Base-by-base conservation (phyloP, 1,140 invertebrate genomes). In the Diorhabda sublineata region DNA sequence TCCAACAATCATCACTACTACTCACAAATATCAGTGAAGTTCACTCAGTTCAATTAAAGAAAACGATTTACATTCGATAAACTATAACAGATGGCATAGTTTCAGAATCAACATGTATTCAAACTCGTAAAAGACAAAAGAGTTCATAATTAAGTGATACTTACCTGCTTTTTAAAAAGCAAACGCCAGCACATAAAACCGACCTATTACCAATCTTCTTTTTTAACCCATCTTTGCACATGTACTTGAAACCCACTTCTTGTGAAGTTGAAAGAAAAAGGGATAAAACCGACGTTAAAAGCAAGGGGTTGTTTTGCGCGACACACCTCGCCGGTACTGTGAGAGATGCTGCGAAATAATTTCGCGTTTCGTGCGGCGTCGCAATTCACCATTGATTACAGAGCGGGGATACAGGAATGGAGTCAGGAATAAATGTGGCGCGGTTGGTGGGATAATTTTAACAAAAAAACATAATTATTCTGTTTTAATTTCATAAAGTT, bases 321-420 rank as follows among this genome's bases (percentile, higher is more conserved):
- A 73, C 71, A 73, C 71, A 73, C 71, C 71, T 73, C 69, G 58
- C 47, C 64, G 64, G 9, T 65, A 65, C 64, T 65, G 64, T 65
- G 41, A 45, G 64, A 68, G 71, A 73, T 70, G 69, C 71, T 70
- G 71, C 41, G 68, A 68, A 60, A 45, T 52, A 73, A 66, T 44
- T 52, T 63, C 64, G 45, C 56, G 64, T 43, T 11, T 58, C 41
- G 64, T 73, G 71, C 71, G 71, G 59, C 71, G 71, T 65, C 71
- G 71, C 71, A 67, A 66, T 64, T 64, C 66, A 68, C 69, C 71
- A 73, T 73, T 73, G 71, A 73, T 73, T 73, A 69, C 65, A 67
- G 69, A 58, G 43, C n/a, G 65, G 9, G 64, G 8, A 64, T 64
- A 62, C 64, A 61, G 69, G 60, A 11, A 42, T 7, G 64, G 47